A percentile compares a stretch with the other conserved stretches of the same genome.
Evolutionary conservation across 2,888 invertebrate genomes (phyloP).

Genomic region (Scaptodrosophila latifasciaeformis): DNA sequence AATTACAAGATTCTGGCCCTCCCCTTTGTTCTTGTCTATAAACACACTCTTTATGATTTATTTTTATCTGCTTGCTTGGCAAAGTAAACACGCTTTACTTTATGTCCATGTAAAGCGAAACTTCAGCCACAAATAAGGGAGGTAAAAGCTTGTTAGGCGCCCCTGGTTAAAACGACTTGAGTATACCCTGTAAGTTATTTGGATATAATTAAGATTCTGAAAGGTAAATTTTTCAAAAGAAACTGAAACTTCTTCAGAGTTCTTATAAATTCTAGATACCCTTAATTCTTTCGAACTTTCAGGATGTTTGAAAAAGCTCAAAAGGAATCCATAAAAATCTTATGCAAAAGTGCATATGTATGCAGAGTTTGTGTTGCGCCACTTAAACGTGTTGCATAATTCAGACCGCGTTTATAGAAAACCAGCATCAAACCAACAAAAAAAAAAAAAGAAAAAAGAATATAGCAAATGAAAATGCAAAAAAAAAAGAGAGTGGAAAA

Average conservation of each 20-base stretch:
- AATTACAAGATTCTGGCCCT: too few species aligned
- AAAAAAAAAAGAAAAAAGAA: too few species aligned
- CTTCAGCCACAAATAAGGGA: conserved; percentile 17
- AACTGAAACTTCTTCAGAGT: too few species aligned
- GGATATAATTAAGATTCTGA: too few species aligned
- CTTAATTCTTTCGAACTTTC: not conserved
- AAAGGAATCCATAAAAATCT: not conserved
- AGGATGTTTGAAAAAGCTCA: conserved; percentile 1
- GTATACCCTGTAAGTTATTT: too few species aligned
- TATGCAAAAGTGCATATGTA: conserved; percentile 8
- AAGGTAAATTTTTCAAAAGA: not conserved
- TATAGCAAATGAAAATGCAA: too few species aligned
- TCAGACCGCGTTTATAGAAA: conserved; percentile 52
- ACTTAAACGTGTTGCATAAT: conserved; percentile 64
- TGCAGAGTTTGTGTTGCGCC: conserved; percentile 21
- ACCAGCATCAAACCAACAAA: conserved; percentile 4
- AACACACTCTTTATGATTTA: too few species aligned
- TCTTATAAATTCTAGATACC: not conserved
- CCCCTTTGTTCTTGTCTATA: conserved; percentile 25
- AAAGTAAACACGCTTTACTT: conserved; percentile 23
- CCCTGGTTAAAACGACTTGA: too few species aligned
- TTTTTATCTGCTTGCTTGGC: conserved; percentile 21
- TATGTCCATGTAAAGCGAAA: not conserved
- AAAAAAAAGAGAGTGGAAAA: too few species aligned
- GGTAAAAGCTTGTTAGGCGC: not conserved